Base-by-base conservation (phyloP, 2,797 vertebrate genomes). In the Kryptopterus vitreolus region DNA sequence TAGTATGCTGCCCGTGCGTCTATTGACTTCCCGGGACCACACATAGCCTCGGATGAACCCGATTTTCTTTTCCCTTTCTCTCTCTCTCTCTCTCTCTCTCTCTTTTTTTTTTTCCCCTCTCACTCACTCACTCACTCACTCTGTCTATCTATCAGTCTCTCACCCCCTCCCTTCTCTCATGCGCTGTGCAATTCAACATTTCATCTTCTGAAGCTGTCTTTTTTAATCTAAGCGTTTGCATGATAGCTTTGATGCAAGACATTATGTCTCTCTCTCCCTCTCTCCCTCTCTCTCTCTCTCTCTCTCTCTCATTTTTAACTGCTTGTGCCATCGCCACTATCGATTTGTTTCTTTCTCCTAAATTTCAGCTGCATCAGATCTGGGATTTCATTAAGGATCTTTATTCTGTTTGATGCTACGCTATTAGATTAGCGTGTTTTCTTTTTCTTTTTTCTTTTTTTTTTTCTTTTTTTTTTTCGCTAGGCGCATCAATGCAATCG, bases 1-100 rank as follows among this genome's bases (percentile, higher is more conserved):
- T 89, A 92, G 89, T 92, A 92, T 92, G 90, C 89, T 82, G 88
- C 86, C 82, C 90, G 83, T 90, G 90, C 89, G 87, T 91, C 69
- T 84, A 72, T 87, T 88, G 88, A 90, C 85, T 88, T 85, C 13
- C 85, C 78, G 81, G 87, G 89, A 89, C 84, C 82, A 88, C 87
- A 86, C 86, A 88, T 85, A 78, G 89, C 90, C 90, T 89, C 50
- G 82, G 84, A 90, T 91, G 88, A 92, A 91, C 91, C 89, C 82
- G 85, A 78, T 73, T 85, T 83, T 58, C 77, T 76, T 31, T 85
- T 73, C 68, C 53, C 62, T 33, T 43, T 71, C 55, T 52, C 29
- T 69, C 75, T 75, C 74, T 65, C 55, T 48, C 38, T 55, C 46
- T 62, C 57, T 38, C 38, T 38, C 38, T 38, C 35, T 38, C 2